phyloP scores from a whole-genome alignment of 2,888 invertebrate genomes.

The Drosophila pegasa region DNA sequence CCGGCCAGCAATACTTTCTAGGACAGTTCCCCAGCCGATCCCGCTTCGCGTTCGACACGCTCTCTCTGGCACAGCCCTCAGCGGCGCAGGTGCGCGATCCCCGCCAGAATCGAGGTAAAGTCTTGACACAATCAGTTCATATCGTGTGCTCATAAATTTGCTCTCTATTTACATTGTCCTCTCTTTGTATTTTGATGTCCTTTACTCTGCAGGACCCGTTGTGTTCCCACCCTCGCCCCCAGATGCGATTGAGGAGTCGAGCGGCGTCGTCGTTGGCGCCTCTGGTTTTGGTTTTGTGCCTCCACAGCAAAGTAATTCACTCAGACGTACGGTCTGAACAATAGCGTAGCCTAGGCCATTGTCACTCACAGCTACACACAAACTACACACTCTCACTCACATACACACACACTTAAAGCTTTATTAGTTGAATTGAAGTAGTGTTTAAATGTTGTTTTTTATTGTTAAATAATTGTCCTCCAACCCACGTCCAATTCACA shows the following conservation, averaged over 20 bases:
- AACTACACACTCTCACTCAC: constrained; percentile 17
- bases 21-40: constrained; percentile 72
- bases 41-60: constrained; percentile 74
- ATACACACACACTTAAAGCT: constrained; percentile 62
- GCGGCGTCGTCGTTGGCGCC: constrained; percentile 93
- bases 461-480: constrained; percentile 61
- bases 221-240: constrained; percentile 90
- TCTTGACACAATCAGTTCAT: not conserved
- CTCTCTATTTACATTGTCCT: not conserved
- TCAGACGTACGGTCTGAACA: constrained; percentile 60
- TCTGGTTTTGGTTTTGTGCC: constrained; percentile 95
- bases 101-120: constrained; percentile 84
- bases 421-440: constrained; percentile 79
- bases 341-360: constrained; percentile 45
- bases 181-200: not conserved
- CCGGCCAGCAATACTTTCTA: constrained; percentile 83
- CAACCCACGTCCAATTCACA: constrained; percentile 65
- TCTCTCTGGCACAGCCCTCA: constrained; percentile 70
- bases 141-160: not conserved
- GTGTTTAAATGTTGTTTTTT: constrained; percentile 53
- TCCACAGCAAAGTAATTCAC: constrained; percentile 85
- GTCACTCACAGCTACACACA: constrained; percentile 31
- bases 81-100: constrained; percentile 80
- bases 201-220: constrained; percentile 88
- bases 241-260: constrained; percentile 89